Percentiles rank a stretch among this genome's conserved stretches.
Evolutionary conservation across 2,113 vertebrate genomes (phyloP).

Genomic region (Trichomycterus rosablanca): DNA sequence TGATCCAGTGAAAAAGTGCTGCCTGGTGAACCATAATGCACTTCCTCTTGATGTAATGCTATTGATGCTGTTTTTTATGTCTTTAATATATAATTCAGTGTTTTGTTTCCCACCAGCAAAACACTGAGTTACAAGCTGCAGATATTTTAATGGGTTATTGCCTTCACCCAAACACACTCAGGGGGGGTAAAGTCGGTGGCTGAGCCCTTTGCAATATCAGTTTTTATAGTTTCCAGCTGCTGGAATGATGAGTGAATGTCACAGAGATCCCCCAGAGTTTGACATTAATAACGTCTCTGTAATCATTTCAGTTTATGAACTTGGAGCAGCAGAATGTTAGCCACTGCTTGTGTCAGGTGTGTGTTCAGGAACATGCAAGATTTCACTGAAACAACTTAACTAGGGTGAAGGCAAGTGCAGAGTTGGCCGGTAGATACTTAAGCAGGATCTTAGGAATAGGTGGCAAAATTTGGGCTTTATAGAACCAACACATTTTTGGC

Average conservation of each 20-base stretch:
- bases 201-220: conserved; percentile 35
- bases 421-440: too few species aligned
- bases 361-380: too few species aligned
- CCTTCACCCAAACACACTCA: conserved; percentile 33
- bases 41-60: conserved; percentile 3
- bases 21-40: not conserved
- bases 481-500: too few species aligned
- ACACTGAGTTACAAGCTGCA: conserved; percentile 31
- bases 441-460: too few species aligned
- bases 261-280: conserved; percentile 39
- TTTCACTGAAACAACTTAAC: too few species aligned
- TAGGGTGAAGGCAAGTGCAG: not conserved
- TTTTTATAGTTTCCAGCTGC: conserved; percentile 50
- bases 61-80: conserved; percentile 5
- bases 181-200: conserved; percentile 22
- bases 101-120: conserved; percentile 32
- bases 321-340: conserved; percentile 12
- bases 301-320: conserved; percentile 38
- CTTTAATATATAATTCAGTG: conserved; percentile 8
- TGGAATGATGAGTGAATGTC: conserved; percentile 42
- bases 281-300: conserved; percentile 37
- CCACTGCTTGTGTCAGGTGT: not conserved
- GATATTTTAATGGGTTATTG: conserved; percentile 36
- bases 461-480: too few species aligned
- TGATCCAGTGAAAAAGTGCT: not conserved